Conservation (phyloP, 2,113 vertebrate species). For the Diphyllodes magnificus region DNA sequence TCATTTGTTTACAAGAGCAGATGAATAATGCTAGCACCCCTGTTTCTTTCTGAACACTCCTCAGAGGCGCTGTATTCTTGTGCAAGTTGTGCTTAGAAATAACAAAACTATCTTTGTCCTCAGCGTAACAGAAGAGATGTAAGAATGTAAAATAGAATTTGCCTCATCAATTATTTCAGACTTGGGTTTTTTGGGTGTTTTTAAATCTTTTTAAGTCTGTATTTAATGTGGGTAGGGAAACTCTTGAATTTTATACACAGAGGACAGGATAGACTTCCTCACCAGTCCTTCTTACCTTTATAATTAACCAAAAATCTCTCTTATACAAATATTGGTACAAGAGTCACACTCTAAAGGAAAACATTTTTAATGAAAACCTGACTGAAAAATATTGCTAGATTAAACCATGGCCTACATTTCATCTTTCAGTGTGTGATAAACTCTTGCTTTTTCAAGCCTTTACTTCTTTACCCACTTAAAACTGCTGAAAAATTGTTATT, state of each 20-base stretch:
- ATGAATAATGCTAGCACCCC: neutral
- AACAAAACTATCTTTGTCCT: neutral
- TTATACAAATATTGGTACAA: neutral
- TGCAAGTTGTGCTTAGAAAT: neutral
- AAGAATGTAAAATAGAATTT: neutral
- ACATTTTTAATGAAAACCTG: neutral
- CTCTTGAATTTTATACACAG: neutral
- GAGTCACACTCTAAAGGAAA: neutral
- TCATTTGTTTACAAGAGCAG: neutral
- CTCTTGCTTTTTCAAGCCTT: neutral
- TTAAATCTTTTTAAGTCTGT: neutral
- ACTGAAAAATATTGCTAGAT: neutral
- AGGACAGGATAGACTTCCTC: neutral
- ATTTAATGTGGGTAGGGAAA: neutral
- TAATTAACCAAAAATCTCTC: neutral
- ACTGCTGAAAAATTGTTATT: neutral
- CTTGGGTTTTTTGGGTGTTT: fast-evolving
- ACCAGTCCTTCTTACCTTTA: neutral
- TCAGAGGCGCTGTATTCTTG: neutral
- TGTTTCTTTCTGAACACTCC: neutral
- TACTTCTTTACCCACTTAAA: neutral
- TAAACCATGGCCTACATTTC: neutral
- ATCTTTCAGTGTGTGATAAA: neutral
- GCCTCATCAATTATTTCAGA: neutral
- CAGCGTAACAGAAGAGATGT: neutral